These are phyloP conservation scores for Sinodicranocentrus sp. DNA, from an alignment of 2,888 invertebrate species.

Conservation along the genomic window DNA sequence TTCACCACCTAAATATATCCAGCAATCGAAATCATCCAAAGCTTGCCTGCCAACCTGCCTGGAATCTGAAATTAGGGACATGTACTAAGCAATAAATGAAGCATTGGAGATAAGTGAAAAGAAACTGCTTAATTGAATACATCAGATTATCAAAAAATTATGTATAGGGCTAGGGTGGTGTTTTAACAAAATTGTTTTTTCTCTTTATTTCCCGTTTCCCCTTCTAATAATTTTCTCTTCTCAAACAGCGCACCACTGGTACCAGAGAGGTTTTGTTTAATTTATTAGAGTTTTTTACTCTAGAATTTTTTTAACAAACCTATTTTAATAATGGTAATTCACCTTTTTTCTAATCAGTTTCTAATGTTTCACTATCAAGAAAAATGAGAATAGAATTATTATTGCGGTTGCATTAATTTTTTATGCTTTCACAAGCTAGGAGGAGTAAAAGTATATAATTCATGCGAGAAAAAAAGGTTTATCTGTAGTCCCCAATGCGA, in stretches of 20 bases:
- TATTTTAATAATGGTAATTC: constrained; percentile 58
- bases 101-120: background rate
- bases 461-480: background rate
- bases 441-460: constrained; percentile 20
- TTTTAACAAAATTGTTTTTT: constrained; percentile 31
- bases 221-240: no score
- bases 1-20: no score
- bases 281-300: constrained; percentile 40
- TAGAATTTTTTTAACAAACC: background rate
- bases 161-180: background rate
- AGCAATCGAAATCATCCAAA: no score
- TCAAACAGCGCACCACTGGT: background rate
- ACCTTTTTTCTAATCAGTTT: constrained; percentile 62
- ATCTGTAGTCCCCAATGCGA: background rate
- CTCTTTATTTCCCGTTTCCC: background rate
- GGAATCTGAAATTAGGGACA: background rate
- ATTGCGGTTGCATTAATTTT: constrained; percentile 51
- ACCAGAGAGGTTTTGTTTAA: constrained; percentile 15
- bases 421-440: constrained; percentile 44
- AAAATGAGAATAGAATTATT: constrained; percentile 44
- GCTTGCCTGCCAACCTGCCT: background rate
- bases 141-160: background rate
- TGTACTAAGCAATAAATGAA: background rate
- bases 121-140: constrained; percentile 7
- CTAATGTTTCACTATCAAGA: constrained; percentile 21